A percentile compares a stretch with the other conserved stretches of the same genome.
Evolutionary conservation across 2,888 invertebrate species (phyloP).

Genomic region (Dryococelus australis): DNA sequence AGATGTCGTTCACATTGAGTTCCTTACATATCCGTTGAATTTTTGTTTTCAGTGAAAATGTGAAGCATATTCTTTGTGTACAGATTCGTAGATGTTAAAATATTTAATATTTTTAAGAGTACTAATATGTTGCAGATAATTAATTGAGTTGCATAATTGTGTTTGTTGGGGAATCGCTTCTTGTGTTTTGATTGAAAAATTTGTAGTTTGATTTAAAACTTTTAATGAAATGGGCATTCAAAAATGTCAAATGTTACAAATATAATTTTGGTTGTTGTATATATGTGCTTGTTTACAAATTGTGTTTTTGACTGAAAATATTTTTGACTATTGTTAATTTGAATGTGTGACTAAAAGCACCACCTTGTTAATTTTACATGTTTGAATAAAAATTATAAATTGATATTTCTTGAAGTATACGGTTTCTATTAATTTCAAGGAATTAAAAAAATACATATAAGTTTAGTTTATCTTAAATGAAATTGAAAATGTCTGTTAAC

Average conservation of each 20-base stretch:
- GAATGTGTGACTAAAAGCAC: background rate
- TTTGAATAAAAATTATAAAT: background rate
- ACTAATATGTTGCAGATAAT: background rate
- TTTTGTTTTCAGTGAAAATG: conserved; percentile 1
- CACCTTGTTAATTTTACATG: background rate
- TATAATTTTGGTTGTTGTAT: background rate
- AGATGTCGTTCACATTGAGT: background rate
- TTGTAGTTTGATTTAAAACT: background rate
- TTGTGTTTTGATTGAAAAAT: background rate
- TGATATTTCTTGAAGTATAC: background rate
- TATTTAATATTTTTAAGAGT: background rate
- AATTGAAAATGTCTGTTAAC: background rate
- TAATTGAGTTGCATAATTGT: background rate
- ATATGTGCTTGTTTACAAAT: background rate
- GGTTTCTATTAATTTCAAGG: background rate
- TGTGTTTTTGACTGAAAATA: background rate
- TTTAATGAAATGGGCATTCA: background rate
- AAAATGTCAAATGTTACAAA: background rate
- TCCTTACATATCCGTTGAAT: conserved; percentile 2
- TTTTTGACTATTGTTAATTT: background rate
- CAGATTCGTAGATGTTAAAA: background rate
- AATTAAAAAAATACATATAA: background rate
- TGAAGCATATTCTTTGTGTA: background rate
- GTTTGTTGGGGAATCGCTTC: background rate
- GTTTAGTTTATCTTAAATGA: background rate